Evolutionary conservation across 53 echinoderm and acorn worm genomes (phyloP), one percentile per base, ranked within the genome.

Genomic region (Henricia sp.): DNA sequence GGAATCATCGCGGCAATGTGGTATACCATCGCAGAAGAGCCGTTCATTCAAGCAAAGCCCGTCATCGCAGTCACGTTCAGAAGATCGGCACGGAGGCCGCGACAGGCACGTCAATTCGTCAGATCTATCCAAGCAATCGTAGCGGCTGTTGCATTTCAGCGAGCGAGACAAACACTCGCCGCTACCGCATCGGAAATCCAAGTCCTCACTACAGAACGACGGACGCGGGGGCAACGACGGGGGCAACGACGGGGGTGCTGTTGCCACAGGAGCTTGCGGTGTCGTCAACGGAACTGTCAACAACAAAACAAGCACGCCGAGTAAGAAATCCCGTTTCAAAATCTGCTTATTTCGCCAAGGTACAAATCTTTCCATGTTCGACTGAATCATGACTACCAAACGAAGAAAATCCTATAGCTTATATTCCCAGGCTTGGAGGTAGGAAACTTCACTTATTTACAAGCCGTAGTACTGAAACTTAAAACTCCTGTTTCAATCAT

Each of bases 51-150:
- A 62, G 34, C 80, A 80, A 8, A 64, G 48, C 21, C 80, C 64
- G 33, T 80, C 65, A 6, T 80, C 80, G 14, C 80, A 80, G 80
- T 36, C 34, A 4, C 43, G 11, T 36, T 80, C 27, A 13, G 34
- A 24, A 1, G 6, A 17, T 1, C 51, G 17, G 35, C 80, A 80
- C 1, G 80, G 80, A 11, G 51, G 37, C 5, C 11, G 4, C 24
- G 72, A 74, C 62, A 54, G 60, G 77, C 90, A 90, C 1, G 44
- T 30, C 30, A 25, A 78, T 65, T 90, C 90, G 21, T 90, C 90
- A 12, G 85, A 85, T 33, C 59, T 40, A 24, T 91, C 87, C 0
- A 27, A 29, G 74, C 87, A 91, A 51, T 91, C 87, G 37, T 87
- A 86, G 41, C 41, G 50, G 38, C 83, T 58, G 44, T 83, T 73